phyloP scores from a whole-genome alignment of 1,140 invertebrate genomes.

The Orius insidiosus region DNA sequence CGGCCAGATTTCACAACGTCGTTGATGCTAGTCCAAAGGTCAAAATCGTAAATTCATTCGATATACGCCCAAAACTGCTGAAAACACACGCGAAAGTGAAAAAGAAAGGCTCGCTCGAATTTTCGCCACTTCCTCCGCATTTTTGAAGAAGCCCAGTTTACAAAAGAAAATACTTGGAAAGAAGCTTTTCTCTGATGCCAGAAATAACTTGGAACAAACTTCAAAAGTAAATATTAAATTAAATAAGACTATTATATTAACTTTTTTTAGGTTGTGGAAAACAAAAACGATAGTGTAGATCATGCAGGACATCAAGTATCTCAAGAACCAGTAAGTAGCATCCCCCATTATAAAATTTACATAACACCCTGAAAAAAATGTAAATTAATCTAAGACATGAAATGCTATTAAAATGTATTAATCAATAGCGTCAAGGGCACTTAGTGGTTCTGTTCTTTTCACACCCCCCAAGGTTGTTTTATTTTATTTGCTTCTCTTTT shows the following conservation, averaged over 20 bases:
- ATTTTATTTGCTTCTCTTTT: constrained; percentile 1
- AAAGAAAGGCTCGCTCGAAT: constrained; percentile 10
- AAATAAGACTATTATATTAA: no score
- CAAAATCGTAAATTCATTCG: background rate
- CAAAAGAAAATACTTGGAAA: constrained; percentile 2
- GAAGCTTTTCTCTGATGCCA: background rate
- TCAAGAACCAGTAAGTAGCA: background rate
- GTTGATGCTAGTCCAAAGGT: background rate
- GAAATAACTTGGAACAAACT: no score
- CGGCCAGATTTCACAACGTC: constrained; percentile 10
- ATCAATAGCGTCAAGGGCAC: no score
- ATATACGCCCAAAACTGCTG: background rate
- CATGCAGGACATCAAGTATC: background rate
- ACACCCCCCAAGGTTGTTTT: background rate
- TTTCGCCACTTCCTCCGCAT: constrained; percentile 8
- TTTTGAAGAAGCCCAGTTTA: background rate
- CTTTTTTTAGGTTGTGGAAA: no score
- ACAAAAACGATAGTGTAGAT: background rate
- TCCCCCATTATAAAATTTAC: background rate
- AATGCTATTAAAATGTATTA: background rate
- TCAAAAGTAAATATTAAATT: no score
- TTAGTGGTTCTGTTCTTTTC: constrained; percentile 1
- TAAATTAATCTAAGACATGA: background rate
- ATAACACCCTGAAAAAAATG: background rate
- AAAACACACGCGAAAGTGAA: constrained; percentile 6